Conservation (phyloP, 1,140 invertebrate species). For the Bombus ignitus region DNA sequence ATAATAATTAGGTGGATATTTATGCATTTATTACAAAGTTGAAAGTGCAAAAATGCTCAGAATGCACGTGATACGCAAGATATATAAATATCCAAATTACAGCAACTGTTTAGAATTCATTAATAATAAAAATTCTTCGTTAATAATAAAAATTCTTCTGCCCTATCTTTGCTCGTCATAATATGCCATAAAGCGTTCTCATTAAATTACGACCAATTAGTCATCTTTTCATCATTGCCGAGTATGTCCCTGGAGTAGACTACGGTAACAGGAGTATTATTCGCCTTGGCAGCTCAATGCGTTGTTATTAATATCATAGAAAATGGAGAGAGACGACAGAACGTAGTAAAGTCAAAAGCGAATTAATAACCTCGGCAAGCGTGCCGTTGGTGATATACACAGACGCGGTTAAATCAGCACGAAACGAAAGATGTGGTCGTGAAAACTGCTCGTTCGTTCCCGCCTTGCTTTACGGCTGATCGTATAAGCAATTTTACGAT, state of each 20-base stretch:
- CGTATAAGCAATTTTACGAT: conserved; percentile 41
- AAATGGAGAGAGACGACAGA: neutral
- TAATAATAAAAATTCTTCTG: no score
- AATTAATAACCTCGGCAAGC: neutral
- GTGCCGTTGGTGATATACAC: no score
- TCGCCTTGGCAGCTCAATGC: neutral
- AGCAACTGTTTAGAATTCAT: no score
- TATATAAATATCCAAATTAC: no score
- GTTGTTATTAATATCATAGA: neutral
- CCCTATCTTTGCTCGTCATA: no score
- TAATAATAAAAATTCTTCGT: no score
- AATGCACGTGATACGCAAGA: no score
- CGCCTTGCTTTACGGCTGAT: conserved; percentile 1
- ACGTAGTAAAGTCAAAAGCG: neutral
- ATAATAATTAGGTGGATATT: neutral
- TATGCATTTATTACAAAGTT: neutral
- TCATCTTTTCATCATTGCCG: no score
- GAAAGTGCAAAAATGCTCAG: neutral
- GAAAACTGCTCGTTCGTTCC: neutral
- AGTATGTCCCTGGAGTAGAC: no score
- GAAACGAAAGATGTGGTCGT: neutral
- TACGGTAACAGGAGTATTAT: neutral
- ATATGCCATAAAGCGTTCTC: no score
- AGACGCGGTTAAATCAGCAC: neutral
- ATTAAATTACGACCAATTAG: no score